Conservation (phyloP, 2,113 vertebrate species). For the Chaenogobius annularis region DNA sequence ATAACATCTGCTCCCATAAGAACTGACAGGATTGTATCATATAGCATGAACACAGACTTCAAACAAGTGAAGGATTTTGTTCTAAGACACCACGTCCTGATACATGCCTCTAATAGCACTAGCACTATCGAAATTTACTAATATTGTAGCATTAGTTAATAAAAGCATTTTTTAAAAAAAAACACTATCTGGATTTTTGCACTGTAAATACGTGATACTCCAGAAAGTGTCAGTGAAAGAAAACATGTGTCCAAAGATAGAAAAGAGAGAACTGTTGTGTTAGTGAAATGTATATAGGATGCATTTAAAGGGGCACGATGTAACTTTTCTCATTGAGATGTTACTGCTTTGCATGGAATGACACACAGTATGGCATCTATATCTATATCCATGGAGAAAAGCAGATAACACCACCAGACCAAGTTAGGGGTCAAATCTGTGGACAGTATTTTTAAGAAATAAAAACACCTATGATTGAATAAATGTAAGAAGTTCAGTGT, state of each 20-base stretch:
- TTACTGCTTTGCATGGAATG: no score
- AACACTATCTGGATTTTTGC: background rate
- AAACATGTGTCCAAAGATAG: background rate
- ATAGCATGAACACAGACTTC: background rate
- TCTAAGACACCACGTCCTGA: background rate
- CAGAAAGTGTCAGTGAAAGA: background rate
- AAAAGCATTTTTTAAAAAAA: background rate
- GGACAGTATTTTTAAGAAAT: no score
- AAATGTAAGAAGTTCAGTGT: no score
- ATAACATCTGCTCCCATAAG: constrained; percentile 32
- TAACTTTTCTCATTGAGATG: no score
- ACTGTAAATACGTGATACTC: background rate
- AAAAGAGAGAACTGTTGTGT: background rate
- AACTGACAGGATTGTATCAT: constrained; percentile 6
- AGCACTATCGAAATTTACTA: no score
- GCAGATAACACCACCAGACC: no score
- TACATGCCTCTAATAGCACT: background rate
- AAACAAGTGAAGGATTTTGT: background rate
- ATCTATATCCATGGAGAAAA: no score
- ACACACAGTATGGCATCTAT: no score
- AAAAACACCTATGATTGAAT: no score
- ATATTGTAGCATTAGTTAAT: background rate
- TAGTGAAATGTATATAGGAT: background rate
- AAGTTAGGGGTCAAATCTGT: no score
- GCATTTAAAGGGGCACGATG: no score